Percentiles rank a stretch among this genome's conserved stretches.
Evolutionary conservation across 2,113 vertebrate genomes (phyloP).

Genomic region (Takifugu flavidus): DNA sequence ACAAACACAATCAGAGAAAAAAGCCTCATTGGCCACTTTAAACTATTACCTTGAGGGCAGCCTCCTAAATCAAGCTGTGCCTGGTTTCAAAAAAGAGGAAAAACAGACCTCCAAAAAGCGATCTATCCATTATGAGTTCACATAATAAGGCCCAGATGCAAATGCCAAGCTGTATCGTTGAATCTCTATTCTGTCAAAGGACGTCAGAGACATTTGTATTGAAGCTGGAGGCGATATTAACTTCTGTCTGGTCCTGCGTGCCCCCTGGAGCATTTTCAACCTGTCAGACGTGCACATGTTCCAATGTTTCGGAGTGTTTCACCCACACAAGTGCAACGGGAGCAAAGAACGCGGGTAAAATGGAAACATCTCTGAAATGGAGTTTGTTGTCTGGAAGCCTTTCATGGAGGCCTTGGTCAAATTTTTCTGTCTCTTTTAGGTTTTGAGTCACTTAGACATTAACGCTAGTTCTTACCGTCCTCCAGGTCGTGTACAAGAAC

Average conservation of each 20-base stretch:
- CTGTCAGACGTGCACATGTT: no score
- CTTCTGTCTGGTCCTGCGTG: conserved; percentile 11
- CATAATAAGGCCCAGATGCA: neutral
- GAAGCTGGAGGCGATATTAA: conserved; percentile 29
- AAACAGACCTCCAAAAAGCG: conserved; percentile 33
- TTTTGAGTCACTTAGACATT: no score
- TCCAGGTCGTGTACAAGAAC: conserved; percentile 95
- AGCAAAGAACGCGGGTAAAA: no score
- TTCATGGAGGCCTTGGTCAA: neutral
- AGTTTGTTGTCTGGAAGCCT: neutral
- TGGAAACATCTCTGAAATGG: no score
- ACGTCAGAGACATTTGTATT: conserved; percentile 45
- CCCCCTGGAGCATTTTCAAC: conserved; percentile 18
- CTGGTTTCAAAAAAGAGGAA: conserved; percentile 42
- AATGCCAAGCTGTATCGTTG: conserved; percentile 45
- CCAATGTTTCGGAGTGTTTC: no score
- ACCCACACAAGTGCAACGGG: no score
- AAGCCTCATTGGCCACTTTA: conserved; percentile 7
- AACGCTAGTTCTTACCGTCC: no score
- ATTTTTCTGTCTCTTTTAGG: neutral
- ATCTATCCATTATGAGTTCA: conserved; percentile 53
- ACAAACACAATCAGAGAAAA: conserved; percentile 8
- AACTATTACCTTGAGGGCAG: conserved; percentile 46
- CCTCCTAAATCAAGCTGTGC: conserved; percentile 26
- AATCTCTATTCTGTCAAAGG: conserved; percentile 48